Base-by-base conservation (phyloP, 2,888 invertebrate genomes). In the Callosobruchus maculatus region DNA sequence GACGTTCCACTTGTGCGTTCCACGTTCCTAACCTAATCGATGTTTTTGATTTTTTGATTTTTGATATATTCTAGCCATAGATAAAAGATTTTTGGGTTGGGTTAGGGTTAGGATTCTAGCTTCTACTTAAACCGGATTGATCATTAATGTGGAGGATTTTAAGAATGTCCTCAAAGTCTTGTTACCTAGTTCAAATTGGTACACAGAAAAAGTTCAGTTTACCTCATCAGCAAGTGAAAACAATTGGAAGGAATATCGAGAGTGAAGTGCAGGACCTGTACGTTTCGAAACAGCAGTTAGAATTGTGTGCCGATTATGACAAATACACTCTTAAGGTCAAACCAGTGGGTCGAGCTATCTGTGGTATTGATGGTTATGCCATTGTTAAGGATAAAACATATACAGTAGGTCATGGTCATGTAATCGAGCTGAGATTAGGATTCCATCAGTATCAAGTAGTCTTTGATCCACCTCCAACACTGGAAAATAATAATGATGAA, bases 201-300 rank as follows among this genome's bases (percentile, higher is more conserved):
- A 79, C 85, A 7, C 87, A 89, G 80, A 83, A 86, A 72, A 89
- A 90, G 22, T 90, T 94, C 78, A 85, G 86, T 80, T 85, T 94
- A 77, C 89, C 90, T 2, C 90, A 94, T 83, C 87, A 90, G 77
- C 86, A 88, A 73, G 87, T 90, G 77, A 88, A 92, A 70, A 85
- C 88, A 71, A 83, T 96, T 68, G 96, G 96, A 1, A 90, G 96
- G 76, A 92, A 89, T 82, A 90, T 90, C 82, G 87, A 89, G 76
- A 94, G 94, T 0, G 91, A 91, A 83, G 94, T 96, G 75, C 90
- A 90, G 72, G 94, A 96, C 83, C 88, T 89, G 9, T 89, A 90
- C 74, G 93, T 95, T 82, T 96, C 96, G 2, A 91, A 93, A 76
- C 88, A 90, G 22, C 97, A 97, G 89, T 88, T 91, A 73, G 87